These are phyloP conservation scores for Notarius lentiginosus DNA, from an alignment of 2,113 vertebrate species.

Conservation along the genomic window DNA sequence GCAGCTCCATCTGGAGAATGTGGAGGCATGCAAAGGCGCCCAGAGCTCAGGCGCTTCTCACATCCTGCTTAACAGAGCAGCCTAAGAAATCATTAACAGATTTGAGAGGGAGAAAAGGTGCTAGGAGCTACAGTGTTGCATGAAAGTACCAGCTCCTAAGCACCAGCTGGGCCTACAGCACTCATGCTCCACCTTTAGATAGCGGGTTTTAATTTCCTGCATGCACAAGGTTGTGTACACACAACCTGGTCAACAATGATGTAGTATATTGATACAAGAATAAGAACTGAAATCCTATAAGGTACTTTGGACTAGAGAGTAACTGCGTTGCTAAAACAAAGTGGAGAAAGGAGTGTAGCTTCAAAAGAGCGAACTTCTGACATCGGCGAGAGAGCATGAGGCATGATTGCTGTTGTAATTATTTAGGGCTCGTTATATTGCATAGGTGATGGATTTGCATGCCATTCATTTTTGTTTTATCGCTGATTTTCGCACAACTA, in stretches of 20 bases:
- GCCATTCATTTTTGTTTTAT: neutral
- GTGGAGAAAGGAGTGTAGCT: neutral
- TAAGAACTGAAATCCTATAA: neutral
- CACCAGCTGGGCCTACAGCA: neutral
- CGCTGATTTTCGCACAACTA: neutral
- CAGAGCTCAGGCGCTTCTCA: constrained; percentile 63
- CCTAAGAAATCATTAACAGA: constrained; percentile 72
- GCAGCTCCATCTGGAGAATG: constrained; percentile 73
- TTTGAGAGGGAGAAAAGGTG: constrained; percentile 47
- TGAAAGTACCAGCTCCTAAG: neutral
- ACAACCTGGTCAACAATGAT: neutral
- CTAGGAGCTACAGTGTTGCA: neutral
- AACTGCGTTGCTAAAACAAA: neutral
- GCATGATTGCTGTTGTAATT: neutral
- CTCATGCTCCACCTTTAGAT: neutral
- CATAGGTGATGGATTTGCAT: neutral
- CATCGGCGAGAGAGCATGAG: neutral
- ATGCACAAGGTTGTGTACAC: neutral
- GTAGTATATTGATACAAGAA: neutral
- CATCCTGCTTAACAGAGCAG: constrained; percentile 69
- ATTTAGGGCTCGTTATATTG: neutral
- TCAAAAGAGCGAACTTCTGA: neutral
- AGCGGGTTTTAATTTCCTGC: neutral
- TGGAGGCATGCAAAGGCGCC: constrained; percentile 69
- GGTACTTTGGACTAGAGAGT: neutral